Base-by-base conservation (phyloP, 2,888 invertebrate species). In the Apamea anceps region DNA sequence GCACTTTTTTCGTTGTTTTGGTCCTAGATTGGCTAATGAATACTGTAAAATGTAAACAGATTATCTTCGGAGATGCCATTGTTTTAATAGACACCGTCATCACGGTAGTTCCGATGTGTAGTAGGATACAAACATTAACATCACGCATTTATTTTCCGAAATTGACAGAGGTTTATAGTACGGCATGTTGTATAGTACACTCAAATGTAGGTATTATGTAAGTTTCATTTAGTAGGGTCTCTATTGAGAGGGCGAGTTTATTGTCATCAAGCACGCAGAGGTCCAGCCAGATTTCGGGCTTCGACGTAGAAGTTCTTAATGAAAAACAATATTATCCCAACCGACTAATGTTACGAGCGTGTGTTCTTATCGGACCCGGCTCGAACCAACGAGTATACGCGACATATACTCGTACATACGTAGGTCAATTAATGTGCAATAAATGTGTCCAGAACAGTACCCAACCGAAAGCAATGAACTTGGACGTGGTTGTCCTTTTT, bases 21-120 rank as follows among this genome's bases (percentile, higher is more conserved):
- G 54, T 72, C 32, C 42, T 74, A 85, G 72, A 77, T 85, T 85
- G 57, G 62, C 37, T 67, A 65, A 84, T 82, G 77, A 63, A 74
- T 65, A 63, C 28, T 68, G 72, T 42, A n/a, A 54, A 76, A 80
- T 73, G 85, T 81, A 76, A 85, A 77, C 72, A 76, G 42, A 72
- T 51, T 85, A 63, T 70, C 25, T 62, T 60, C 28, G 48, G 28
- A 54, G 51, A 75, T 57, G 18, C 79, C 37, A 57, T 67, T 72
- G 66, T 72, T 84, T 72, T 72, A 37, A 83, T 66, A 62, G 84
- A 62, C 48, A 62, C 67, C 60, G 71, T 62, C 60, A 63, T 62
- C 45, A 12, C 37, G 15, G 21, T 67, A 62, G 37, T 67, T 72
- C 54, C 67, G 28, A 37, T 81, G 60, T 70, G 5, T 45, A 62